Conservation (phyloP, 2,113 vertebrate species). For the Trematocara nigrifrons region DNA sequence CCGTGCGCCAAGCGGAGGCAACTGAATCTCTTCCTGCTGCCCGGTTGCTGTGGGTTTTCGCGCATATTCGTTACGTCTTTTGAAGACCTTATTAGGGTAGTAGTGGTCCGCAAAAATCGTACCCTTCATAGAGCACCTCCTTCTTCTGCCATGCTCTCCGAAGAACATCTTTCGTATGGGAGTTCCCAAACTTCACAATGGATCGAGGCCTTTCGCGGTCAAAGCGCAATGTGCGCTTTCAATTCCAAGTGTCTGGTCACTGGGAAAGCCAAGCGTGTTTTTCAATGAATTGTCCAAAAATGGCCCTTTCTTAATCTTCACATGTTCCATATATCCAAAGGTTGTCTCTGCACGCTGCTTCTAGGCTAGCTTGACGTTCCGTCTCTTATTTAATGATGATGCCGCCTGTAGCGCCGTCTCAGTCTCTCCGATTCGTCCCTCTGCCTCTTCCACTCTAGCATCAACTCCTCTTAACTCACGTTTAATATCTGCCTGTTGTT, state of each 20-base stretch:
- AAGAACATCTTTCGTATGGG: background rate
- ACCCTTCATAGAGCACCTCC: accelerated
- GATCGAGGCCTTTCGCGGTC: background rate
- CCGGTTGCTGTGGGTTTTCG: accelerated
- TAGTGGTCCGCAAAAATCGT: accelerated
- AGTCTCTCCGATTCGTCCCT: background rate
- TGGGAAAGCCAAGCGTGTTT: background rate
- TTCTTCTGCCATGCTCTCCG: accelerated
- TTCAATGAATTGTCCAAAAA: background rate
- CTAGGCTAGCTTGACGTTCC: accelerated
- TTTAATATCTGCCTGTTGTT: background rate
- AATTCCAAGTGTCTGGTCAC: background rate
- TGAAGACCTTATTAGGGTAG: background rate
- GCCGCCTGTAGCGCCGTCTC: background rate
- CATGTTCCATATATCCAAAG: background rate
- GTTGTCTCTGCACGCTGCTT: background rate
- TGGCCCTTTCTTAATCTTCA: background rate
- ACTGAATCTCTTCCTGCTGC: background rate
- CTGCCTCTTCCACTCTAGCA: background rate
- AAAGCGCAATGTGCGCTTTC: background rate
- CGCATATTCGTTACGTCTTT: background rate
- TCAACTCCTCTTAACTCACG: background rate
- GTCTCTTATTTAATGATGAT: background rate
- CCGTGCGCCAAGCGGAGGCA: accelerated
- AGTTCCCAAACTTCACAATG: accelerated